Evolutionary conservation across 2,113 vertebrate species (phyloP), one percentile per base, ranked within the genome.

Genomic region (Strigops habroptila): DNA sequence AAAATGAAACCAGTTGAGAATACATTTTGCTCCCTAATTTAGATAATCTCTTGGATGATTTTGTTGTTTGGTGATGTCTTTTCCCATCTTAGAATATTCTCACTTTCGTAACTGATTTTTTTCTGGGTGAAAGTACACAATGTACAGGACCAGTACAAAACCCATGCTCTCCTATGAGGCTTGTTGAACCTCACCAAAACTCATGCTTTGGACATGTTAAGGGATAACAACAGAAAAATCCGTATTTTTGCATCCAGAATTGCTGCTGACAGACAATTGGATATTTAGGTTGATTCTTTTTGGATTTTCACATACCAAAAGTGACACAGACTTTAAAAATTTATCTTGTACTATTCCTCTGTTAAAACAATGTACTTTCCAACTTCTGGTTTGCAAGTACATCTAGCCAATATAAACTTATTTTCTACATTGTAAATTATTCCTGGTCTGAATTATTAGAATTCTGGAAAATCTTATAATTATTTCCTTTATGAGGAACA

Each of bases 151-250:
- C 6, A 68, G 16, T 14, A 46, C 6, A 86, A 88, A 94, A 18
- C 7, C 7, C 3, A 10, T 9, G 1, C 10, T 41, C 6, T 13
- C 6, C 27, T 24, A 0, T 8, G 16, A 68, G 16, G 7, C 15
- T 64, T 68, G 46, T 1, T 51, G 43, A 92, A 64, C 10, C 3
- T 52, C 24, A 64, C 3, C 7, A 43, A 60, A 88, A 4, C 6
- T 46, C 24, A 48, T 55, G 16, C 4, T 59, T 91, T 59, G 12
- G 23, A 5, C 1, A 15, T 5, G 4, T 33, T 71, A 64, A 53
- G 3, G 52, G 6, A 31, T 30, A 78, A 55, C 14, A 76, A 21
- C 8, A 82, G 28, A 77, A 90, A 70, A 85, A 93, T 57, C 51
- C 2, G 1, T 51, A 60, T 12, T 3, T 74, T 69, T 73, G 30